Evolutionary conservation across 1,140 invertebrate genomes (phyloP), one percentile per base, ranked within the genome.

Genomic region (Pollicipes pollicipes): DNA sequence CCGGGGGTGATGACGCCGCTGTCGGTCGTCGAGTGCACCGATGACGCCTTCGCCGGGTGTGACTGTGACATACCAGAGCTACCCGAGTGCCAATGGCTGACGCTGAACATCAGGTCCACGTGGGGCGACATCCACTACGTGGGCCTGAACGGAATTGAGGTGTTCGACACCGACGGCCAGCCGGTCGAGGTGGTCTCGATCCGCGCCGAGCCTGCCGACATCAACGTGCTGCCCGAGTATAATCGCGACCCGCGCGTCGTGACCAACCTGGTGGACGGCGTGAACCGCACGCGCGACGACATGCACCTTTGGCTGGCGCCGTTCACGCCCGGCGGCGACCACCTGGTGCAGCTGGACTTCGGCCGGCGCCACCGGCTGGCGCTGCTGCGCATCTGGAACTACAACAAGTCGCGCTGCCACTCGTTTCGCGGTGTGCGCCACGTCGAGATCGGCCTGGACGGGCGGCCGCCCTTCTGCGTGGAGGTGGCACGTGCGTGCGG

Each of bases 101-200:
- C 92, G 73, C 86, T 89, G 76, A 58, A 58, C 45, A 58, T 58
- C 45, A 58, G 24, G 45, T 88, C 83, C 4, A 91, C 89, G 28
- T 92, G 90, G 90, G 90, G 90, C n/a, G 90, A 92, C 77, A 85
- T 85, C 75, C 84, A 88, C 80, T 88, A 88, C 75, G 85, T 91
- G 68, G 90, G 90, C 21, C 77, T 92, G 24, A 91, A 89, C 76
- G 89, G 89, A 0, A 85, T 92, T 64, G 89, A 92, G 79, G 80
- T 91, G 70, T 91, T 90, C 77, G 84, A 85, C 70, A 78, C 78
- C 69, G 81, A 81, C 68, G 90, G 89, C 17, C 80, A 85, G 73
- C 79, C 82, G 16, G 82, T 84, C 4, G 74, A 78, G 68, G 79
- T 87, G 69, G 80, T 81, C 77, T 82, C 84, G 78, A 85, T 87